phyloP scores from a whole-genome alignment of 2,113 vertebrate genomes.

The Gorsachius goisagi region DNA sequence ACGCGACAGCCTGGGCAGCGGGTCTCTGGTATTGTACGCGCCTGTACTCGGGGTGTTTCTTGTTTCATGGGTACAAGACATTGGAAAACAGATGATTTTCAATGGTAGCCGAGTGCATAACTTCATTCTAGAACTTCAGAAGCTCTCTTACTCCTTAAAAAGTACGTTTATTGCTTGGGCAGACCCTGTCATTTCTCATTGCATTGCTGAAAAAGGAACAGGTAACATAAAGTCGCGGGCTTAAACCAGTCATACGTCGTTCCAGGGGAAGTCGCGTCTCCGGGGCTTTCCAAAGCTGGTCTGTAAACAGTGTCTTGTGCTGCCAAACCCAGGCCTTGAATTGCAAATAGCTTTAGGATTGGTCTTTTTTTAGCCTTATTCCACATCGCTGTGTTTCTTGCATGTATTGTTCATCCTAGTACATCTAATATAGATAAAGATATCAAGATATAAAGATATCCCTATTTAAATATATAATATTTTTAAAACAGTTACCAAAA shows the following conservation, averaged over 20 bases:
- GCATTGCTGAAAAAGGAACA: not conserved
- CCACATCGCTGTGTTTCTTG: not conserved
- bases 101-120: not conserved
- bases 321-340: not conserved
- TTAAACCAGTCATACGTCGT: accelerated
- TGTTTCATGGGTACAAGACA: too few species aligned
- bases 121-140: not conserved
- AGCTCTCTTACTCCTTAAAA: not conserved
- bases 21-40: accelerated
- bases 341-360: not conserved
- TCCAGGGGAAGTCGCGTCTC: not conserved
- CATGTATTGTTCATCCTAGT: not conserved
- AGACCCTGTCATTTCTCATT: not conserved
- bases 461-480: not conserved
- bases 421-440: not conserved
- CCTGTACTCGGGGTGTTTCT: too few species aligned
- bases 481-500: not conserved
- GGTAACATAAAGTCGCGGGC: not conserved
- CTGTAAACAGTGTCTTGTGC: not conserved
- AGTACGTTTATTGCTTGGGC: too few species aligned
- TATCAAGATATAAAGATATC: too few species aligned
- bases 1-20: not conserved
- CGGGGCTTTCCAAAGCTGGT: not conserved
- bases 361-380: not conserved
- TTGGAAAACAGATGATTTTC: not conserved